Percentiles rank a stretch among this genome's conserved stretches.
Conservation (phyloP, 2,797 vertebrate species). For the Muraenolepis orangiensis region DNA sequence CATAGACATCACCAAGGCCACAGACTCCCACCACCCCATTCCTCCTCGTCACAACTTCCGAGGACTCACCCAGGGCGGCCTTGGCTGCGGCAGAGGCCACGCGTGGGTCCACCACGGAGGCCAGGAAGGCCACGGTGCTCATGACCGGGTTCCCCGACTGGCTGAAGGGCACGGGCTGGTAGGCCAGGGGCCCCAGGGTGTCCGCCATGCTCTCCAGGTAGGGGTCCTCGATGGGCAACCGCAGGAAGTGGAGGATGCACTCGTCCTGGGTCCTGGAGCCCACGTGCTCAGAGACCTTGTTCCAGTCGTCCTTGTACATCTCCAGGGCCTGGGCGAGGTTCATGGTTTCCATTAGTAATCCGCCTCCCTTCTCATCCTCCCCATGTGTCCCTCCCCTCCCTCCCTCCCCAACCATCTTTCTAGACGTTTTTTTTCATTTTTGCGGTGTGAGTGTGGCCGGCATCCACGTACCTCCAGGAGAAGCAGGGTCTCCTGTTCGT, state of each 20-base stretch:
- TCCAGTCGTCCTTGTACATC: slow-evolving; percentile 99
- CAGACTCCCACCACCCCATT: not conserved
- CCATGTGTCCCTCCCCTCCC: not conserved
- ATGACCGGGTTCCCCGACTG: slow-evolving; percentile 97
- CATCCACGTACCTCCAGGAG: slow-evolving; percentile 81
- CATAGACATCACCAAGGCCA: not conserved
- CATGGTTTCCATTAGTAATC: not conserved
- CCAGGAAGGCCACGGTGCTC: slow-evolving; percentile 96
- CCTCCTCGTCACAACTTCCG: no score
- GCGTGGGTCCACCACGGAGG: slow-evolving; percentile 92
- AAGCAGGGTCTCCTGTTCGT: slow-evolving; percentile 93
- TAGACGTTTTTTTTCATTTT: not conserved
- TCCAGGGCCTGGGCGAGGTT: slow-evolving; percentile 81
- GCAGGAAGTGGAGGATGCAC: slow-evolving; percentile 93
- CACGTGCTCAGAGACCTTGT: slow-evolving; percentile 96
- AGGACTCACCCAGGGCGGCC: slow-evolving; percentile 84
- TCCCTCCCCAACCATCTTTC: no score
- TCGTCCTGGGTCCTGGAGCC: slow-evolving; percentile 96
- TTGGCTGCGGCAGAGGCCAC: slow-evolving; percentile 93
- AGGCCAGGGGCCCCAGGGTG: slow-evolving; percentile 89
- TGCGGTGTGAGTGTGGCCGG: slow-evolving; percentile 38
- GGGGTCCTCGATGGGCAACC: slow-evolving; percentile 93
- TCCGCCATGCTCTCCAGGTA: slow-evolving; percentile 90
- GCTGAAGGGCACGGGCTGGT: slow-evolving; percentile 96
- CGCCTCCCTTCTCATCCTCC: not conserved